Conservation (phyloP, 2,797 vertebrate genomes). For the Enteromius treurensis region DNA sequence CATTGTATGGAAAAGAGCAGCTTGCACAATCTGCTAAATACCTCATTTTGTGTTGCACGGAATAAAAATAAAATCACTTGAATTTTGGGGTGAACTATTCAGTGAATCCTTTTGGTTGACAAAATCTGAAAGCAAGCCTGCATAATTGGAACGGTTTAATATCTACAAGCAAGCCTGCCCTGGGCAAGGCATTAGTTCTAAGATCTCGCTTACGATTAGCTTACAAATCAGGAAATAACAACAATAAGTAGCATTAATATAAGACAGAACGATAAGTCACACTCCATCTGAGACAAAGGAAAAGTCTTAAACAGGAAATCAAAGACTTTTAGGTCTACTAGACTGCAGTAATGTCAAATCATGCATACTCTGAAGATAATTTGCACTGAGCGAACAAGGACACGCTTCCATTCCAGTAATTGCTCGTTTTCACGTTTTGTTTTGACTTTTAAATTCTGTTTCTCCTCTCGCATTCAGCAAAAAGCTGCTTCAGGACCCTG, state of each 20-base stretch:
- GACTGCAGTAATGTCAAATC: conserved; percentile 27
- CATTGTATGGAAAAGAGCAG: conserved; percentile 11
- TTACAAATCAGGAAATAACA: conserved; percentile 42
- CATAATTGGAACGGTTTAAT: conserved; percentile 4
- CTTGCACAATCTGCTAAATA: background rate
- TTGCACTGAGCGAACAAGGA: conserved; percentile 28
- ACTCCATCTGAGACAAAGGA: conserved; percentile 24
- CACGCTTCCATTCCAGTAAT: conserved; percentile 30
- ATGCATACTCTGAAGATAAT: conserved; percentile 45
- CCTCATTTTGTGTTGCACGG: background rate
- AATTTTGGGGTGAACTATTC: background rate
- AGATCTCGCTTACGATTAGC: conserved; percentile 25
- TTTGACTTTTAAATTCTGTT: background rate
- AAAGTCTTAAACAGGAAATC: conserved; percentile 29
- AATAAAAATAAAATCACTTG: background rate
- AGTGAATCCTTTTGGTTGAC: background rate
- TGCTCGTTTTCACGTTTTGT: conserved; percentile 33
- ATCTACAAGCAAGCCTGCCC: background rate
- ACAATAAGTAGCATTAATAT: conserved; percentile 40
- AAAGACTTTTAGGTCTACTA: conserved; percentile 28
- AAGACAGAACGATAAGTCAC: conserved; percentile 31
- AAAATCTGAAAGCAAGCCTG: background rate
- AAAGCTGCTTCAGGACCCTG: background rate
- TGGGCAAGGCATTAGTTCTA: conserved; percentile 10
- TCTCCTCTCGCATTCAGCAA: background rate